These are phyloP conservation scores for Scleropages formosus DNA, from an alignment of 2,797 vertebrate species.

Conservation along the genomic window DNA sequence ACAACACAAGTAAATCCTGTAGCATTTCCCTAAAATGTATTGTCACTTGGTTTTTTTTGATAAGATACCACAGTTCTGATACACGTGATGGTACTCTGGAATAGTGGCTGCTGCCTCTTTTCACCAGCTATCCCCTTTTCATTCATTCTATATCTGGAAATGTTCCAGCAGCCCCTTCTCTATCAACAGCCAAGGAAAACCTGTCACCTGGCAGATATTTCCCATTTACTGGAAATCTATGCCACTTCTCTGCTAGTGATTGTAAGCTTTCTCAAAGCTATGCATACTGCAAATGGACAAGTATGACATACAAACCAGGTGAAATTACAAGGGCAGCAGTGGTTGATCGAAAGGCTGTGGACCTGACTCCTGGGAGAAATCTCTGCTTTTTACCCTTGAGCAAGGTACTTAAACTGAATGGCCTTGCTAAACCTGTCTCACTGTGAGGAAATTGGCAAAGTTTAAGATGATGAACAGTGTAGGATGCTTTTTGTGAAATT, in stretches of 20 bases:
- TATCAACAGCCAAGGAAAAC: slow-evolving; percentile 19
- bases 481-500: not conserved
- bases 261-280: not conserved
- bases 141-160: slow-evolving; percentile 23
- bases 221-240: slow-evolving; percentile 10
- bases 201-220: not conserved
- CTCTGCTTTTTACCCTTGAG: not conserved
- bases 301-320: too few species aligned
- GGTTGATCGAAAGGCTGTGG: not conserved
- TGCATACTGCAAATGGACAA: not conserved
- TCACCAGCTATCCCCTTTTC: slow-evolving; percentile 8
- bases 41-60: slow-evolving; percentile 35
- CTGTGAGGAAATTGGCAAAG: too few species aligned
- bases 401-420: slow-evolving; percentile 6
- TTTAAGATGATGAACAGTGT: too few species aligned
- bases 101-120: not conserved
- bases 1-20: slow-evolving; percentile 20
- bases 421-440: not conserved
- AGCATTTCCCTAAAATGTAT: slow-evolving; percentile 34
- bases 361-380: not conserved
- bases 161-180: not conserved
- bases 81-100: slow-evolving; percentile 23
- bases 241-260: not conserved
- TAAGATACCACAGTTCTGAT: slow-evolving; percentile 36
- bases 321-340: not conserved